Base-by-base conservation (phyloP, 2,797 vertebrate genomes). In the Gallinago stenura region DNA sequence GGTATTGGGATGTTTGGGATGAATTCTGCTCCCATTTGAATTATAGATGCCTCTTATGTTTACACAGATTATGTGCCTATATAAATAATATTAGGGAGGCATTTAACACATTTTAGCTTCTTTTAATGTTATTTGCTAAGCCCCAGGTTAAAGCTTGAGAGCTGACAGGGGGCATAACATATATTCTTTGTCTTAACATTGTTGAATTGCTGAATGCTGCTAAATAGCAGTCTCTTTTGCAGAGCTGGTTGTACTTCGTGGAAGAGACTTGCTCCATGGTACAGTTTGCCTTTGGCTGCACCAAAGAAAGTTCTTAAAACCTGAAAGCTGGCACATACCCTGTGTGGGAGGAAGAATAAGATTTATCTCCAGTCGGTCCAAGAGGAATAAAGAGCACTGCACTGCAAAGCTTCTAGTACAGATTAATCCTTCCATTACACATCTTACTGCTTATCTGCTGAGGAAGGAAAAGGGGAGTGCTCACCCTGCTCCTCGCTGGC, bases 341-440 rank as follows among this genome's bases (percentile, higher is more conserved):
- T 37, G 3, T 21, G 41, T 41, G 54, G n/a, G 76, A 92, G 62
- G 48, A 53, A 62, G 35, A 89, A 2, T 1, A 6, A 53, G 82
- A 39, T 88, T 64, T 78, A 30, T 33, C 18, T 91, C 22, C 1
- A 3, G n/a, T 33, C 69, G 43, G 56, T 79, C 68, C 46, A n/a
- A 54, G 54, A 79, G 70, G 62, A 94, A 30, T 28, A 66, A 28
- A 54, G 30, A 0, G 0, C 2, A 3, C 73, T 88, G 37, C 25
- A 22, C 46, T 72, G 81, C 66, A 91, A 83, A 94, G 83, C 90
- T 90, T 13, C 92, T 91, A 9, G 7, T 30, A 46, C 15, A 30
- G 65, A 71, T 83, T 69, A 89, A 72, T 84, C 56, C 62, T 95
- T 88, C 57, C n/a, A 10, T 93, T 84, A 35, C 4, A 3, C 25